Conservation (phyloP, 2,113 vertebrate genomes). For the Microtus oregoni region DNA sequence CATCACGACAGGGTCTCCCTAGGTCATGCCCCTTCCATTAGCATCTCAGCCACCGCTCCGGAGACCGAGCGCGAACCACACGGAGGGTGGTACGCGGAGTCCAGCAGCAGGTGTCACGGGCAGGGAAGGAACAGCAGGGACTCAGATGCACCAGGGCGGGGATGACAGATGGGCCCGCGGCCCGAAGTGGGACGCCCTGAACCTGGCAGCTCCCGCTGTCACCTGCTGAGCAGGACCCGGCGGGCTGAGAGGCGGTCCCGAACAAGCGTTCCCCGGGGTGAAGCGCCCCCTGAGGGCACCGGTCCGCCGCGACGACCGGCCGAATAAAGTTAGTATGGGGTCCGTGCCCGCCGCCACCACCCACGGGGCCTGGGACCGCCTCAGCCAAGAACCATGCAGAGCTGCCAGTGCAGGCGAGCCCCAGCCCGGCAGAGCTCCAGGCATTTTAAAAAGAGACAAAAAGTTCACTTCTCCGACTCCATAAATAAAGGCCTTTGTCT, state of each 20-base stretch:
- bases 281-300: too few relatives aligned
- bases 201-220: not conserved
- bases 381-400: too few relatives aligned
- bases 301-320: too few relatives aligned
- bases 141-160: not conserved
- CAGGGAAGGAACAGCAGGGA: not conserved
- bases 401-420: too few relatives aligned
- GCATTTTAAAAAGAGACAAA: constrained; percentile 36
- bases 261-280: too few relatives aligned
- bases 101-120: constrained; percentile 2
- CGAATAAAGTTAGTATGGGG: too few relatives aligned
- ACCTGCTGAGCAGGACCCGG: not conserved
- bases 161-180: constrained; percentile 44
- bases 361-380: too few relatives aligned
- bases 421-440: too few relatives aligned
- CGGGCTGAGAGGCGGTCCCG: not conserved
- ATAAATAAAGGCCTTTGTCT: not conserved
- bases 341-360: too few relatives aligned
- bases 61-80: not conserved
- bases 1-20: not conserved
- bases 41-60: not conserved
- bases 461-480: not conserved
- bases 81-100: not conserved
- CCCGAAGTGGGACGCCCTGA: not conserved
- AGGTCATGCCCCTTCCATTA: not conserved